A percentile compares a stretch with the other conserved stretches of the same genome.
These are phyloP conservation scores for Pandemis corylana DNA, from an alignment of 2,888 invertebrate genomes.

Conservation along the genomic window DNA sequence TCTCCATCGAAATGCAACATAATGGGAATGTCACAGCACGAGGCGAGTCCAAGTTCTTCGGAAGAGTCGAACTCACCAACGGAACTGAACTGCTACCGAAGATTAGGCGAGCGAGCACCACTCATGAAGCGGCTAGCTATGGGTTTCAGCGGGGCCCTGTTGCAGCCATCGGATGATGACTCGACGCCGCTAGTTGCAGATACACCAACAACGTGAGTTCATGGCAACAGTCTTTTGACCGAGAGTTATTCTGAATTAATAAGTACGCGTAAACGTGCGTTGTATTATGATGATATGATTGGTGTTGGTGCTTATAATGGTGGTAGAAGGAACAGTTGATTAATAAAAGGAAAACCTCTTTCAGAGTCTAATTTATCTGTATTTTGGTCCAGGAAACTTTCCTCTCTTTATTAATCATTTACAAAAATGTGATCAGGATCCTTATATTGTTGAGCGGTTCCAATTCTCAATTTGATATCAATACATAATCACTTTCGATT, in stretches of 20 bases:
- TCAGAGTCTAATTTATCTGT: no score
- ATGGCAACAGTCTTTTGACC: neutral
- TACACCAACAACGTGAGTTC: slow-evolving; percentile 83
- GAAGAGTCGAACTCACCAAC: slow-evolving; percentile 95
- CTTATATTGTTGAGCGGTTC: no score
- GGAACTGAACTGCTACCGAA: slow-evolving; percentile 93
- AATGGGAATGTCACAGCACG: slow-evolving; percentile 70
- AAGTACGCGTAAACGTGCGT: no score
- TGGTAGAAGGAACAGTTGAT: no score
- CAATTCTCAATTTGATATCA: neutral
- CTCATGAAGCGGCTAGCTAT: slow-evolving; percentile 91
- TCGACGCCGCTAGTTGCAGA: slow-evolving; percentile 90
- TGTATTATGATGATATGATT: no score
- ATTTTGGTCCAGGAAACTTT: no score
- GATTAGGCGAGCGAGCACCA: slow-evolving; percentile 91
- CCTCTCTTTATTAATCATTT: no score
- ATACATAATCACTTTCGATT: no score
- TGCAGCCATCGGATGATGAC: slow-evolving; percentile 85
- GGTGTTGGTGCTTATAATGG: no score
- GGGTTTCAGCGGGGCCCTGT: slow-evolving; percentile 87
- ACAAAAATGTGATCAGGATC: no score
- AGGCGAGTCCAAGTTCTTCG: slow-evolving; percentile 87
- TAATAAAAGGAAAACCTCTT: no score
- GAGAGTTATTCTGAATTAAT: no score
- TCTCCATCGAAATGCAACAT: slow-evolving; percentile 74